Evolutionary conservation across 2,888 invertebrate species (phyloP), one percentile per base, ranked within the genome.

Genomic region (Drosophila histrio): DNA sequence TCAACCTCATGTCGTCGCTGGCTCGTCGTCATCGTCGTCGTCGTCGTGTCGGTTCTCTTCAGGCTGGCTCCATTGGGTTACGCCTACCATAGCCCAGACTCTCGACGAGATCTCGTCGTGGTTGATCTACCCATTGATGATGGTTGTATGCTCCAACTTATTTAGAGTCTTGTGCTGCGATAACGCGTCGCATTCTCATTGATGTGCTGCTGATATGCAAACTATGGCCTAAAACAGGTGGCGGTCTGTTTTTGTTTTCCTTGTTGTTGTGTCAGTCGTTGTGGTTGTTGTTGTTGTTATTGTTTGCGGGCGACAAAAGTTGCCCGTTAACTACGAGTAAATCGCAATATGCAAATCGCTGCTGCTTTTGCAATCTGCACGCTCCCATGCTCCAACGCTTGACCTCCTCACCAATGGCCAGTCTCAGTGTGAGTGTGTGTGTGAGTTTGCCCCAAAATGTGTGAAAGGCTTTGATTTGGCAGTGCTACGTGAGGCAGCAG

Each of bases 1-100:
- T 67, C 61, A 78, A 73, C 79, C 85, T 82, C 77, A 75, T 78
- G 86, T 82, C 82, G 86, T 86, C 81, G 82, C 77, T 17, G n/a
- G n/a, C n/a, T n/a, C n/a, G n/a, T n/a, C n/a, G 86, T 82, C 82
- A 83, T 86, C 81, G 82, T 73, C 13, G 86, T 82, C 82, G 86
- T 86, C 81, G 82, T 73, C 13, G 36, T 21, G 38, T 22, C 13
- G 22, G 65, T 74, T 52, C 59, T 56, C 71, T 57, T 63, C 56
- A 53, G 47, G 28, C 49, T 15, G 69, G 59, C 63, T 74, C 63
- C 74, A 74, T 43, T 52, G 24, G 74, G 74, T 75, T 60, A 76
- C 74, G 76, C 74, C 74, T 56, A 65, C 66, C 58, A 13, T 26
- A 64, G 65, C 15, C 56, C 62, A 67, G 54, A 44, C 54, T 28